Evolutionary conservation across 2,888 invertebrate species (phyloP), one percentile per base, ranked within the genome.

Genomic region (Oasisia sp.): DNA sequence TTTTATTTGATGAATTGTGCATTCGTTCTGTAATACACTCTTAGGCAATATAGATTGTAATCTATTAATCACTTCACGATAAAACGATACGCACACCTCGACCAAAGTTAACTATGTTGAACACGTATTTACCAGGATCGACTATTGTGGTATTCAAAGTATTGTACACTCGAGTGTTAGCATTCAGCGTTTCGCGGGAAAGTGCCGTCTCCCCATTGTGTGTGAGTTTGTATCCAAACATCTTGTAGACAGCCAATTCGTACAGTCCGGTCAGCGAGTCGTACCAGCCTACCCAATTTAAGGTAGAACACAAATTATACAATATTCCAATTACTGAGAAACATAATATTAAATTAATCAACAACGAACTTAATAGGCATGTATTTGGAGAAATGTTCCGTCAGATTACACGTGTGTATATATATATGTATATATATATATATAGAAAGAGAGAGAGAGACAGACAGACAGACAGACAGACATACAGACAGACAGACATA

Each of bases 231-330:
- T 56, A 12, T 14, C 74, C 91, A 32, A 74, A 91, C 11, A 91
- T 14, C 32, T 91, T 91, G 91, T 32, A 91, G 58, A 74, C 74
- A 32, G 50, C 74, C 32, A 58, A 32, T 74, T 91, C 58, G 91
- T 91, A 91, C 4, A 32, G 32, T 32, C 91, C 91, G 1, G 91
- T 32, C 32, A 74, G 56, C n/a, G 12, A 12, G n/a, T 91, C 91
- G 14, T 19, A 32, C 91, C 91, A 91, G 32, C 91, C 91, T 3
- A 32, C 32, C 91, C 91, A n/a, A n/a, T n/a, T n/a, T n/a, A n/a
- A 91, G 44, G 7, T 19, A 27, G 27, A 74, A 50, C 14, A 50
- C 0, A 50, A 50, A 12, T 9, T 50, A 9, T 12, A 12, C 50
- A 38, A 38, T 38, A 38, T 38, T 12, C 14, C 50, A 90, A 38